phyloP scores from a whole-genome alignment of 2,888 invertebrate species.

The Cremastinae sp. region DNA sequence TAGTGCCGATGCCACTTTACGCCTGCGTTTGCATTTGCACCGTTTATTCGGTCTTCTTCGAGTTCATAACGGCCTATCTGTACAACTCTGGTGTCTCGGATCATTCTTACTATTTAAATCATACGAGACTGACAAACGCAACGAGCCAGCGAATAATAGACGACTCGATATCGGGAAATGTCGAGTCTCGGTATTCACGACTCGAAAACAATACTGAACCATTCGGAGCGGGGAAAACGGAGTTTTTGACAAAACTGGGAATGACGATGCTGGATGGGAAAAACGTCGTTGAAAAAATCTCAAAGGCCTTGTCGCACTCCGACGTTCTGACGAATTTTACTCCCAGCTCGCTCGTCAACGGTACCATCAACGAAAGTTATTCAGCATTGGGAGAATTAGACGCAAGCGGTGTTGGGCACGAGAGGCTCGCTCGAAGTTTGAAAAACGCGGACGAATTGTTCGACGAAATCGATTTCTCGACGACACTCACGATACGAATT shows the following conservation, averaged over 20 bases:
- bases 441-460: conserved; percentile 44
- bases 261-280: conserved; percentile 53
- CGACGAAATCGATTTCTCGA: conserved; percentile 70
- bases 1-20: conserved; percentile 95
- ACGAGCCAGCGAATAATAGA: conserved; percentile 21
- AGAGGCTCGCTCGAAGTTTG: conserved; percentile 6
- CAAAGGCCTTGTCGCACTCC: conserved; percentile 56
- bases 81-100: conserved; percentile 63
- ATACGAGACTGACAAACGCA: conserved; percentile 54
- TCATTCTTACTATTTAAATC: conserved; percentile 7
- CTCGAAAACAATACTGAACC: background rate
- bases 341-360: conserved; percentile 60
- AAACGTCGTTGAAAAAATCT: conserved; percentile 54
- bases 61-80: conserved; percentile 84
- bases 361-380: conserved; percentile 30
- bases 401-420: background rate
- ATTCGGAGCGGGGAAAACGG: conserved; percentile 37
- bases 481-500: conserved; percentile 85
- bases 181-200: conserved; percentile 40
- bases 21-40: conserved; percentile 90
- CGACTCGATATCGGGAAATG: conserved; percentile 39
- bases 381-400: background rate
- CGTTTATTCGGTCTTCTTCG: conserved; percentile 92
- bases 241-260: conserved; percentile 60
- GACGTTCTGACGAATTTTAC: conserved; percentile 64